Base-by-base conservation (phyloP, 1,140 invertebrate genomes). In the Cotesia vestalis region DNA sequence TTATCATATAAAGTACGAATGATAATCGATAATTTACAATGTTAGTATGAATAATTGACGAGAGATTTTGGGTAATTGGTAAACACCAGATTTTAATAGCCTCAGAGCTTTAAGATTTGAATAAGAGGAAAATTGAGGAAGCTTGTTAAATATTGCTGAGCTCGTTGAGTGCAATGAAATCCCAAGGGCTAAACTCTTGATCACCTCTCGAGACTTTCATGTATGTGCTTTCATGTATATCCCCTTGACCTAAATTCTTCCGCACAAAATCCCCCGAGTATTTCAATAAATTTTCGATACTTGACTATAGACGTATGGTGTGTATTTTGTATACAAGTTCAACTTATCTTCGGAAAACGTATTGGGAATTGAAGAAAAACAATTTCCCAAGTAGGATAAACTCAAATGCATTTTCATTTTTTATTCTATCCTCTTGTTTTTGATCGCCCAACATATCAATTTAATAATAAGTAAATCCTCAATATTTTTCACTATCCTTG, bases 141-240 rank as follows among this genome's bases (percentile, higher is more conserved):
- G 14, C 63, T 27, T 38, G 46, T 66, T 66, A 66, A 66, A 66
- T 66, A 66, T 66, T 66, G 63, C 63, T 66, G 63, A 66, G 35
- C 20, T 6, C 36, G 46, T 40, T 46, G 46, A 51, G 34, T 66
- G 35, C 35, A 46, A 46, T 20, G 6, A 64, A 66, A 38, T 66
- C 57, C 20, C 57, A 59, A 59, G 57, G 57, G 57, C 17, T 59
- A 59, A 59, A 51, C 38, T 66, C 63, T 51, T 46, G 40, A 12
- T 46, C 38, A 46, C 38, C 63, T 40, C 63, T 66, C 14, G 9
- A 40, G n/a, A 40, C 34, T 38, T 66, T 20, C 34, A 36, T 20
- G 34, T 14, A 66, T 17, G 14, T 66, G 9, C 51, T 27, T 27
- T 27, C 27, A 27, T 27, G 27, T 38, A 46, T 46, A 40, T 36